Base-by-base conservation (phyloP, 2,797 vertebrate genomes). In the Epinephelus malabaricus region DNA sequence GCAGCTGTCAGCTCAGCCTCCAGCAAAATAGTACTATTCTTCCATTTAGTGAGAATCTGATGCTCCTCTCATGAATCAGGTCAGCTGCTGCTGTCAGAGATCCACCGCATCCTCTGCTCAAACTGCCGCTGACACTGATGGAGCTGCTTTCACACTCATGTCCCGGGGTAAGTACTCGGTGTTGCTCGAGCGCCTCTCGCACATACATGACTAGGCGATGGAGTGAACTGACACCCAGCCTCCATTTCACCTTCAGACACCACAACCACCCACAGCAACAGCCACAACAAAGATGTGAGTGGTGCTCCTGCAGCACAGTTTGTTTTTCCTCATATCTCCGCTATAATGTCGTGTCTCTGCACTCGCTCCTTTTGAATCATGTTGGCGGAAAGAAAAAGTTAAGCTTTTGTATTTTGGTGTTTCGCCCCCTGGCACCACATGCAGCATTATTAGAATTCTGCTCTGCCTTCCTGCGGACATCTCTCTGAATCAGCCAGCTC, bases 401-500 rank as follows among this genome's bases (percentile, higher is more conserved):
- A 6, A 72, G 40, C 62, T 74, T 59, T 69, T 45, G 60, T 82
- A 53, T 87, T 85, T 81, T 82, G 70, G 74, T 86, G 74, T 82
- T 84, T 51, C 71, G 51, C 80, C 90, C 88, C 47, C 62, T 75
- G 86, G 91, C 89, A 85, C 76, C 86, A 86, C 79, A 93, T 79
- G 83, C 88, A 88, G 87, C 78, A 71, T 84, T 85, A 94, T 91
- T 89, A 90, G 78, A 87, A 90, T 91, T 92, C 87, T 76, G 84
- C 54, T 90, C 88, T 78, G 79, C 82, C 61, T 86, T 92, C 83
- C 88, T 79, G 83, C 46, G 64, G 86, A 90, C 78, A 78, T 89
- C 81, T 90, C 84, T 86, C 79, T 88, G 86, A 84, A 86, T 91
- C 88, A 90, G 84, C 76, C 78, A 11, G 82, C 80, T 88, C 89